Evolutionary conservation across 2,797 vertebrate genomes (phyloP).

Genomic region (Perodicticus potto): DNA sequence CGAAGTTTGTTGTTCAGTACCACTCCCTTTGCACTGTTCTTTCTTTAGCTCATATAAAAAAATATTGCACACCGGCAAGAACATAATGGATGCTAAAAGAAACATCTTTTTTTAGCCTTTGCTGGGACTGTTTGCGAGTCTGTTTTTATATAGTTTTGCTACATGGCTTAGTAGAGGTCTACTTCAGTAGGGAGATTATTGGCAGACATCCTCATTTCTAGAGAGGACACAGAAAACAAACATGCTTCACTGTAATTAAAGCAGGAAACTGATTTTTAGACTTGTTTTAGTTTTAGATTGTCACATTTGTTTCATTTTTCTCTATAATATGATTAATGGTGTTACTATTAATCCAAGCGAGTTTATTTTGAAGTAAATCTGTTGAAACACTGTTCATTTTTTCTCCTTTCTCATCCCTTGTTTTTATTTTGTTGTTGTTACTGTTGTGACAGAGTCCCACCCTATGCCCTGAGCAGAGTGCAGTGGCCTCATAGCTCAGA

Average conservation of each 20-base stretch:
- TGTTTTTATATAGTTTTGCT: conserved; percentile 38
- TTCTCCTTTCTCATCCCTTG: not conserved
- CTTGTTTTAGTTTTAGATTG: conserved; percentile 28
- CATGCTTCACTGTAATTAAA: conserved; percentile 15
- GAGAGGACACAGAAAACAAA: conserved; percentile 36
- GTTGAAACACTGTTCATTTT: not conserved
- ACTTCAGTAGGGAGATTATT: conserved; percentile 32
- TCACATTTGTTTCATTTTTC: not conserved
- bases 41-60: not conserved
- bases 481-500: no score
- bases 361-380: conserved; percentile 64
- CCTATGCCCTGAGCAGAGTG: no score
- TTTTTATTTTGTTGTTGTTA: no score
- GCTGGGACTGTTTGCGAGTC: not conserved
- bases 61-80: conserved; percentile 15
- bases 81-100: conserved; percentile 15
- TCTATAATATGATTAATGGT: conserved; percentile 21
- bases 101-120: conserved; percentile 24
- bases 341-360: conserved; percentile 32
- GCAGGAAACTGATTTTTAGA: conserved; percentile 53
- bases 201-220: conserved; percentile 48
- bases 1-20: not conserved
- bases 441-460: no score
- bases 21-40: conserved; percentile 25
- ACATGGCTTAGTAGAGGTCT: conserved; percentile 26